A percentile compares a stretch with the other conserved stretches of the same genome.
Conservation (phyloP, 2,888 invertebrate genomes). For the Drosophila tripunctata region DNA sequence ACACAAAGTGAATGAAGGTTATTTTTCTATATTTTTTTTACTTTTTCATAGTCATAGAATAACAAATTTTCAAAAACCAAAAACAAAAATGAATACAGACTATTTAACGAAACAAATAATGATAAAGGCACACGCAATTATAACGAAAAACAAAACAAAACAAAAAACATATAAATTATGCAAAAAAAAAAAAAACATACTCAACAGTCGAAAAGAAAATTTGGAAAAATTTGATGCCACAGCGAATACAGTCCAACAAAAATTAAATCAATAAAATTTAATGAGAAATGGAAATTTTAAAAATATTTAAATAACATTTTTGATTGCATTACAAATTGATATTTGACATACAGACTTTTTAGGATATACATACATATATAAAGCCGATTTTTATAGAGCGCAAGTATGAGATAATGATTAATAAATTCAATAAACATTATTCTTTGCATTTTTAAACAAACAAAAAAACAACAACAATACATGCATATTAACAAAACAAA, state of each 20-base stretch:
- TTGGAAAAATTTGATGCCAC: conserved; percentile 46
- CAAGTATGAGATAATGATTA: conserved; percentile 27
- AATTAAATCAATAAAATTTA: conserved; percentile 7
- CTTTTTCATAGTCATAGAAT: conserved; percentile 82
- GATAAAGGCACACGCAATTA: conserved; percentile 43
- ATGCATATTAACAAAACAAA: conserved; percentile 8
- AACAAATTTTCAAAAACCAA: conserved; percentile 72
- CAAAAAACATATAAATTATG: conserved; percentile 7
- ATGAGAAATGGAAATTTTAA: conserved; percentile 9
- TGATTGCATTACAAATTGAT: conserved; percentile 56
- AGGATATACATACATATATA: conserved; percentile 62
- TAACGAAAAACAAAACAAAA: too few species aligned
- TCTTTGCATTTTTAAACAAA: conserved; percentile 72
- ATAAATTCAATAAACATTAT: conserved; percentile 47
- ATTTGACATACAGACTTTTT: conserved; percentile 62
- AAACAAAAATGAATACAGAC: conserved; percentile 26
- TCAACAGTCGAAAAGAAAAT: conserved; percentile 1
- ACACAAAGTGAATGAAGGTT: conserved; percentile 76
- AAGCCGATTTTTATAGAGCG: conserved; percentile 53
- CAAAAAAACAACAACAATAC: too few species aligned
- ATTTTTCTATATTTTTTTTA: conserved; percentile 80
- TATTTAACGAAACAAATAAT: conserved; percentile 27
- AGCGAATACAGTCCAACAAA: conserved; percentile 62
- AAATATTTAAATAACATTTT: conserved; percentile 37
- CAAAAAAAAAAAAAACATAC: conserved; percentile 3